These are phyloP conservation scores for Orthonevra nobilis DNA, from an alignment of 2,888 invertebrate species.

Conservation along the genomic window DNA sequence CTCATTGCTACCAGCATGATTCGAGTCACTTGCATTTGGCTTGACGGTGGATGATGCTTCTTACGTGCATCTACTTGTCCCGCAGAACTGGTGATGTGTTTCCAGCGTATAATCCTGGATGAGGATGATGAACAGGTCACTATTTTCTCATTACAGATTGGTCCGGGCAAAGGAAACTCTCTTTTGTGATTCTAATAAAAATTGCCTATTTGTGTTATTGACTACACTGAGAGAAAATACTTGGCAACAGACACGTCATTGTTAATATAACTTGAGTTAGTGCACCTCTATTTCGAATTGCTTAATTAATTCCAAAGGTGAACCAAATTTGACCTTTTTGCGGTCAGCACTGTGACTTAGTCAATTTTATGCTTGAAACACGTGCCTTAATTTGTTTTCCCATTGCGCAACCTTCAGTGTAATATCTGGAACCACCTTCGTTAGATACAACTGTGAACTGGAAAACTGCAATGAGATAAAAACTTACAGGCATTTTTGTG, in stretches of 20 bases:
- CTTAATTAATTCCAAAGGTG: no score
- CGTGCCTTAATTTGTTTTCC: no score
- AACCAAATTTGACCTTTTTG: no score
- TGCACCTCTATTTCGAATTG: background rate
- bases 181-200: constrained; percentile 16
- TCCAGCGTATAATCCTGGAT: constrained; percentile 53
- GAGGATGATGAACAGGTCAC: constrained; percentile 56
- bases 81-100: constrained; percentile 39
- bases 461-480: constrained; percentile 48
- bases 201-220: constrained; percentile 41
- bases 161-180: constrained; percentile 20
- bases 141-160: constrained; percentile 64
- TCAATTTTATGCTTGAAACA: no score
- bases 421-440: no score
- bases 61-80: constrained; percentile 30
- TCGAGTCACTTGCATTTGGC: constrained; percentile 4
- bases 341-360: no score
- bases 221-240: constrained; percentile 37
- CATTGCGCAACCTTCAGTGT: no score
- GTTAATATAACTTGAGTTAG: background rate
- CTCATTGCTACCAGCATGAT: constrained; percentile 24
- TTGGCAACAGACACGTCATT: no score
- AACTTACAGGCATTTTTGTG: constrained; percentile 58
- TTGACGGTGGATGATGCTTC: constrained; percentile 37
- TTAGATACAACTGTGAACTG: constrained; percentile 28